Conservation (phyloP, 1,140 invertebrate genomes). For the Danaus melanippus region DNA sequence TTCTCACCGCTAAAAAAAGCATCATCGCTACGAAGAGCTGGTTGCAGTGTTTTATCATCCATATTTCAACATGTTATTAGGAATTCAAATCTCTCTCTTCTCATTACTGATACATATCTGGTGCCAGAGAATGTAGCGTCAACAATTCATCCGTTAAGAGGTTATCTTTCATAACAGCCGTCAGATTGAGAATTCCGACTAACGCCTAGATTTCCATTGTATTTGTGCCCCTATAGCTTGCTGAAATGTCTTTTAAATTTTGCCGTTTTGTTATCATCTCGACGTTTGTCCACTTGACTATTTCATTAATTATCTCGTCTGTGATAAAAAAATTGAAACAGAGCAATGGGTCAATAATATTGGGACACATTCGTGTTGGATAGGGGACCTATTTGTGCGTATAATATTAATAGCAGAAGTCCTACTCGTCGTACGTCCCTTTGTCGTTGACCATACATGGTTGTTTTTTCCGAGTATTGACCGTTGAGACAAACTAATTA, state of each 20-base stretch:
- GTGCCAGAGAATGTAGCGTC: constrained; percentile 4
- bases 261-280: not conserved
- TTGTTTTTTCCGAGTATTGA: constrained; percentile 12
- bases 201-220: not conserved
- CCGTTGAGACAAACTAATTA: constrained; percentile 8
- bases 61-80: not conserved
- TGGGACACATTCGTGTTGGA: constrained; percentile 19
- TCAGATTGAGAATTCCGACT: not conserved
- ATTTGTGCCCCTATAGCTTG: not conserved
- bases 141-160: constrained; percentile 6
- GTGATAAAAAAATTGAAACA: constrained; percentile 14
- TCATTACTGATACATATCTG: constrained; percentile 10
- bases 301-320: constrained; percentile 8
- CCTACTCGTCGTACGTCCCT: constrained; percentile 12
- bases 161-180: not conserved
- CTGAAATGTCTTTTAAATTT: not conserved
- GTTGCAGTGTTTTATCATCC: constrained; percentile 1
- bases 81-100: constrained; percentile 1
- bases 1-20: not conserved
- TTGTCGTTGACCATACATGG: constrained; percentile 21
- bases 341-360: constrained; percentile 16
- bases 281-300: not conserved
- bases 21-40: not conserved
- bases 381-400: constrained; percentile 18
- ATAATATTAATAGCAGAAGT: constrained; percentile 23